Base-by-base conservation (phyloP, 1,140 invertebrate genomes). In the Penaeus vannamei region DNA sequence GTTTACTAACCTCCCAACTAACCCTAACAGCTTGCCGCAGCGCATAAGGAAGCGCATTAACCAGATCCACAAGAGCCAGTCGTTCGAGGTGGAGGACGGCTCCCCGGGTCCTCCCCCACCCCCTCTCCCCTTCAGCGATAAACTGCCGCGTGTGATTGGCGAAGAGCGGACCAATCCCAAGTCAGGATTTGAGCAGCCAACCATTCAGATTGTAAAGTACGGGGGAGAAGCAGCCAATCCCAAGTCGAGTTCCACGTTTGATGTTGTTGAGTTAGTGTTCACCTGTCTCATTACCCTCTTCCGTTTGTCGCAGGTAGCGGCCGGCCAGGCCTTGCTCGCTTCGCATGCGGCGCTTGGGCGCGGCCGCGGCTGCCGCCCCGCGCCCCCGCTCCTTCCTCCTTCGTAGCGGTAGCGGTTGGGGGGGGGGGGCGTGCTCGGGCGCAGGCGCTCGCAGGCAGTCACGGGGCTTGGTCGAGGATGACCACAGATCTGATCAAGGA, bases 51-150 rank as follows among this genome's bases (percentile, higher is more conserved):
- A 89, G 26, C 81, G 87, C n/a, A 89, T 89, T 77, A 89, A 89
- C 82, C 87, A 84, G 69, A 89, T 89, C 46, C 87, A 89, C 87
- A 89, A 89, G 66, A 83, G 79, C n/a, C 87, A 89, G 69, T 89
- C 87, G 66, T 84, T 89, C 26, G 87, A 89, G 29, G 87, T 83
- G n/a, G 87, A 89, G 20, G 87, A 89, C 32, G 82, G 87, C 8
- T 89, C 81, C 17, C 87, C 87, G 32, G 87, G 87, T 1, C 81
- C 87, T 23, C 87, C 87, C 5, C 29, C 60, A 19, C 83, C 42
- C 19, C 29, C 32, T 22, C 81, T 46, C 14, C 66, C 81, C 29
- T 60, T 29, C 23, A n/a, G 46, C n/a, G 42, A 59, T 32, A 66
- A 84, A 23, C 66, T 60, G 82, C 46, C 61, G 14, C 80, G 80